Evolutionary conservation across 2,888 invertebrate genomes (phyloP).

Genomic region (Oxyteleia sp.): DNA sequence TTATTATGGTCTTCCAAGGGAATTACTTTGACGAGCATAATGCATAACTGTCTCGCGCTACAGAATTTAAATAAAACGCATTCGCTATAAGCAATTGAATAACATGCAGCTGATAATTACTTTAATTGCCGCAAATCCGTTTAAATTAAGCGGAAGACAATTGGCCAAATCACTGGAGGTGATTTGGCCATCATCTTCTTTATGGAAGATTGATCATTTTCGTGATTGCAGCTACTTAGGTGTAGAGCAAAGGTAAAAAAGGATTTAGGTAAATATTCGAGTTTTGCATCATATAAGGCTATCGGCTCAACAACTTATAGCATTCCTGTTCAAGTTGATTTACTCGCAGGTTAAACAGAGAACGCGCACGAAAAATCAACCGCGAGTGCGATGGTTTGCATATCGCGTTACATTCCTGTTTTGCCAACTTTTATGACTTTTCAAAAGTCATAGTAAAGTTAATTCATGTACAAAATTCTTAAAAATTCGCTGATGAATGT

Average conservation of each 20-base stretch:
- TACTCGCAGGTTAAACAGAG: slow-evolving; percentile 50
- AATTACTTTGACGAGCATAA: slow-evolving; percentile 6
- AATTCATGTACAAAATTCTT: too few species aligned
- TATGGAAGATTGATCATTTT: slow-evolving; percentile 8
- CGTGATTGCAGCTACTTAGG: background rate
- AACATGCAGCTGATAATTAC: background rate
- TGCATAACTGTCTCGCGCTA: slow-evolving; percentile 4
- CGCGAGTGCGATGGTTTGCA: slow-evolving; percentile 30
- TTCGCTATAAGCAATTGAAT: background rate
- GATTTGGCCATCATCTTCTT: background rate
- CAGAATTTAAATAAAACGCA: background rate
- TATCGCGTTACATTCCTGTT: slow-evolving; percentile 44
- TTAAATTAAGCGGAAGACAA: background rate
- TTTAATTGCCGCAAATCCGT: background rate
- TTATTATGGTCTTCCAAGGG: background rate
- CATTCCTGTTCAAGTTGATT: slow-evolving; percentile 59
- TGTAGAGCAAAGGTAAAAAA: slow-evolving; percentile 27
- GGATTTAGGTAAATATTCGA: slow-evolving; percentile 40
- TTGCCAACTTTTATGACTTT: slow-evolving; percentile 22
- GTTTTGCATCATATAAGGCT: slow-evolving; percentile 51
- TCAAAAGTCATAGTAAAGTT: slow-evolving; percentile 17
- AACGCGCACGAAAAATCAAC: slow-evolving; percentile 37
- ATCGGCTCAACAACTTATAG: slow-evolving; percentile 50
- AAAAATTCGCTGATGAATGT: too few species aligned
- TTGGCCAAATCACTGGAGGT: too few species aligned